These are phyloP conservation scores for Wasmannia auropunctata DNA, from an alignment of 1,140 invertebrate genomes.

Conservation along the genomic window DNA sequence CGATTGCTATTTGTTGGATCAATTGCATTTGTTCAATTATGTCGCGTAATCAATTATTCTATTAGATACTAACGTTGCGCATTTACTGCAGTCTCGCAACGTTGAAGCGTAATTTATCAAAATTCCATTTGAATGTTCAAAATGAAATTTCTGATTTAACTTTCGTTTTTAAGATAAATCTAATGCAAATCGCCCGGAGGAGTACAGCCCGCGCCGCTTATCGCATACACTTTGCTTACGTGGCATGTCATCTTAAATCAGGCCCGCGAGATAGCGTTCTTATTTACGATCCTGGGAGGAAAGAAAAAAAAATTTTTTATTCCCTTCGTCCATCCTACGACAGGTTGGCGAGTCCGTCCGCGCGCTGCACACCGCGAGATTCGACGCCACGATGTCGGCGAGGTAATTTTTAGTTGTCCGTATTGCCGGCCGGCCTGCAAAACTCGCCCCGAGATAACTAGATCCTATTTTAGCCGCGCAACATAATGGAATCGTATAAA, in stretches of 20 bases:
- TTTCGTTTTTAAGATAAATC: slow-evolving; percentile 35
- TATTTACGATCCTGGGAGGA: slow-evolving; percentile 26
- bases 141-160: slow-evolving; percentile 8
- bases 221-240: slow-evolving; percentile 22
- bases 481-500: slow-evolving; percentile 67
- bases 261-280: slow-evolving; percentile 23
- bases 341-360: background rate
- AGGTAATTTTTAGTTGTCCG: slow-evolving; percentile 66
- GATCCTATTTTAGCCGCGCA: slow-evolving; percentile 53
- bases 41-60: background rate
- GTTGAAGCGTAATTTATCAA: background rate
- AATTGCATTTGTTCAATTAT: background rate
- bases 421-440: slow-evolving; percentile 34
- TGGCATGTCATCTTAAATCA: slow-evolving; percentile 55
- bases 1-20: background rate
- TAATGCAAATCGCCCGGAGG: slow-evolving; percentile 31
- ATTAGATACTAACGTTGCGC: no score
- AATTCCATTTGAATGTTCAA: background rate
- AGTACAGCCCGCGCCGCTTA: slow-evolving; percentile 14
- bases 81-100: background rate
- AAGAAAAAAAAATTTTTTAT: slow-evolving; percentile 19
- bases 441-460: slow-evolving; percentile 62
- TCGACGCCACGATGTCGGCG: slow-evolving; percentile 41
- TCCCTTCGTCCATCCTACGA: slow-evolving; percentile 3
- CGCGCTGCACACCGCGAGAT: slow-evolving; percentile 19